These are phyloP conservation scores for Aethina tumida DNA, from an alignment of 1,140 invertebrate species.

Conservation along the genomic window DNA sequence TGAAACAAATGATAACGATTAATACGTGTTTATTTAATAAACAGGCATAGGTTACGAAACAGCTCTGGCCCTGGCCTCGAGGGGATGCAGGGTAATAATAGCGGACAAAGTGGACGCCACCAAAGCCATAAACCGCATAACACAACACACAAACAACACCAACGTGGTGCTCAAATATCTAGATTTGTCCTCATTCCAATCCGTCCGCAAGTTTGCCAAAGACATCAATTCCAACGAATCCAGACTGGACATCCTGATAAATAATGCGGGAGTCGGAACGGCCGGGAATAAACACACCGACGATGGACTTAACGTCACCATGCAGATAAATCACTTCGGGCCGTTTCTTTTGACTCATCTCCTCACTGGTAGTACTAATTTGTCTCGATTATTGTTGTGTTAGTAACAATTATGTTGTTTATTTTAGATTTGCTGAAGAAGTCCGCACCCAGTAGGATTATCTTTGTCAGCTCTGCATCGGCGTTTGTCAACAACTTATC, in stretches of 20 bases:
- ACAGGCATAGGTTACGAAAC: slow-evolving; percentile 31
- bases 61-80: slow-evolving; percentile 26
- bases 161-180: slow-evolving; percentile 33
- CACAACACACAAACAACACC: slow-evolving; percentile 26
- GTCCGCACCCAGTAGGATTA: slow-evolving; percentile 28
- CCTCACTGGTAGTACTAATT: slow-evolving; percentile 39
- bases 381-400: slow-evolving; percentile 46
- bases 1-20: background rate
- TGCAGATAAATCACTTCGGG: slow-evolving; percentile 57
- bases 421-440: slow-evolving; percentile 35
- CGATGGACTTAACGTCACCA: slow-evolving; percentile 51
- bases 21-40: slow-evolving; percentile 3
- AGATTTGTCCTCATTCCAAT: slow-evolving; percentile 38
- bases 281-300: slow-evolving; percentile 39
- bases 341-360: slow-evolving; percentile 58
- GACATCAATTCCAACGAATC: slow-evolving; percentile 38
- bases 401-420: slow-evolving; percentile 1
- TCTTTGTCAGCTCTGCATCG: slow-evolving; percentile 29
- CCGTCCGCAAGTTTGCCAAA: slow-evolving; percentile 39
- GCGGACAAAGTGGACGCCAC: slow-evolving; percentile 28
- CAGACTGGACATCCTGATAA: slow-evolving; percentile 49
- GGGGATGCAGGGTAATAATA: slow-evolving; percentile 29
- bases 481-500: slow-evolving; percentile 24
- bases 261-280: slow-evolving; percentile 51
- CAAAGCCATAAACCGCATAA: slow-evolving; percentile 35